phyloP scores from a whole-genome alignment of 2,888 invertebrate genomes.

The Ischnus inquisitorius region DNA sequence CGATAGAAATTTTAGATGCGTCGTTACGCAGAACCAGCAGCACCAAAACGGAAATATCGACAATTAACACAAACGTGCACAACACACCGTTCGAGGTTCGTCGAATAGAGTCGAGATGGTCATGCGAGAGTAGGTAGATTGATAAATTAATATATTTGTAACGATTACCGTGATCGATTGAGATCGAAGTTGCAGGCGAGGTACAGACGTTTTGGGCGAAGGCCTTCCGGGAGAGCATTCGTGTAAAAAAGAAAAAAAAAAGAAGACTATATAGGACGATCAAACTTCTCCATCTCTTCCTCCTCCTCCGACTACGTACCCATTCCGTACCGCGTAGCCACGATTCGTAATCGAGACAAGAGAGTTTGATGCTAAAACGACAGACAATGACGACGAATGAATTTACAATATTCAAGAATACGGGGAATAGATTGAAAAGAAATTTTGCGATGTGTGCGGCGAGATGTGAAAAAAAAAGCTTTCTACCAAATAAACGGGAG shows the following conservation, averaged over 20 bases:
- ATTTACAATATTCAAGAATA: conserved; percentile 31
- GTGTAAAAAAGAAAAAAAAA: conserved; percentile 24
- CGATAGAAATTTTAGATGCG: conserved; percentile 22
- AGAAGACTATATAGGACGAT: conserved; percentile 38
- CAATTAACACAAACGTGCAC: conserved; percentile 33
- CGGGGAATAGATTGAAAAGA: neutral
- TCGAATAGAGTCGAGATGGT: conserved; percentile 63
- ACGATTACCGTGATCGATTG: conserved; percentile 51
- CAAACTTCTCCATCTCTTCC: conserved; percentile 68
- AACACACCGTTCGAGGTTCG: conserved; percentile 46
- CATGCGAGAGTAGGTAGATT: conserved; percentile 77
- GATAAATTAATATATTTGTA: conserved; percentile 82
- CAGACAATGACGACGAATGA: conserved; percentile 45
- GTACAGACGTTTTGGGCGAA: conserved; percentile 48
- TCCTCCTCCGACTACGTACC: conserved; percentile 65
- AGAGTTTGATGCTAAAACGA: conserved; percentile 26
- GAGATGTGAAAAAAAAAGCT: conserved; percentile 77
- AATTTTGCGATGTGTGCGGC: conserved; percentile 26
- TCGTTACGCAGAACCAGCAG: conserved; percentile 5
- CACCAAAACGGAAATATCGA: conserved; percentile 13
- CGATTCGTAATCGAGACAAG: conserved; percentile 43
- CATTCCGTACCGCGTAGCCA: conserved; percentile 60
- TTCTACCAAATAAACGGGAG: conserved; percentile 82
- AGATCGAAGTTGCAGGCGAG: conserved; percentile 46
- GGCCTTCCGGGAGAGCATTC: conserved; percentile 23